These are phyloP conservation scores for Drosophila anceps DNA, from an alignment of 2,888 invertebrate genomes.

Conservation along the genomic window DNA sequence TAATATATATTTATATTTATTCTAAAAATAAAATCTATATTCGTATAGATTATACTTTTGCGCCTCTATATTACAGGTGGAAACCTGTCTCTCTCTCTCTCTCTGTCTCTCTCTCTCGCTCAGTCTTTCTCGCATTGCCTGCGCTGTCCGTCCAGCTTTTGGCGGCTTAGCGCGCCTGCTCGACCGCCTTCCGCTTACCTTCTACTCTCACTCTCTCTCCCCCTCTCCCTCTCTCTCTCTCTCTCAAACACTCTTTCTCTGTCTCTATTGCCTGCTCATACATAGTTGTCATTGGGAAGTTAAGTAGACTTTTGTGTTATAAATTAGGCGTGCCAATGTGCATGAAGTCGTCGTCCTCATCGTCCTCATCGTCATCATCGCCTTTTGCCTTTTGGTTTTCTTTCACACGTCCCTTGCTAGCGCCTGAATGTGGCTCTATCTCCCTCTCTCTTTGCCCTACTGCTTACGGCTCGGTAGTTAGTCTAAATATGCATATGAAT, in stretches of 20 bases:
- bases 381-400: slow-evolving; percentile 30
- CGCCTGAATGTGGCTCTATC: slow-evolving; percentile 4
- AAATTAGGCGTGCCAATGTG: slow-evolving; percentile 76
- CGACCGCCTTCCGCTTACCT: background rate
- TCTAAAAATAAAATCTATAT: too few relatives aligned
- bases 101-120: too few relatives aligned
- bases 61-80: background rate
- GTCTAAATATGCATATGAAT: slow-evolving; percentile 78
- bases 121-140: slow-evolving; percentile 2
- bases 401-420: slow-evolving; percentile 11
- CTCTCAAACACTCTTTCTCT: background rate
- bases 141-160: slow-evolving; percentile 21
- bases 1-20: too few relatives aligned
- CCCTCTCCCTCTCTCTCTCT: background rate
- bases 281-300: slow-evolving; percentile 62
- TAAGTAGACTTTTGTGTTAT: slow-evolving; percentile 79
- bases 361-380: slow-evolving; percentile 18
- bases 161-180: slow-evolving; percentile 52
- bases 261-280: slow-evolving; percentile 9
- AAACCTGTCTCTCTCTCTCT: too few relatives aligned
- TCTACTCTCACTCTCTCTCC: too few relatives aligned
- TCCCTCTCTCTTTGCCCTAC: slow-evolving; percentile 16
- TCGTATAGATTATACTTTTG: background rate
- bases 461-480: slow-evolving; percentile 62
- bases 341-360: slow-evolving; percentile 43